These are phyloP conservation scores for Pollimyrus isidori DNA, from an alignment of 2,113 vertebrate species.

Conservation along the genomic window DNA sequence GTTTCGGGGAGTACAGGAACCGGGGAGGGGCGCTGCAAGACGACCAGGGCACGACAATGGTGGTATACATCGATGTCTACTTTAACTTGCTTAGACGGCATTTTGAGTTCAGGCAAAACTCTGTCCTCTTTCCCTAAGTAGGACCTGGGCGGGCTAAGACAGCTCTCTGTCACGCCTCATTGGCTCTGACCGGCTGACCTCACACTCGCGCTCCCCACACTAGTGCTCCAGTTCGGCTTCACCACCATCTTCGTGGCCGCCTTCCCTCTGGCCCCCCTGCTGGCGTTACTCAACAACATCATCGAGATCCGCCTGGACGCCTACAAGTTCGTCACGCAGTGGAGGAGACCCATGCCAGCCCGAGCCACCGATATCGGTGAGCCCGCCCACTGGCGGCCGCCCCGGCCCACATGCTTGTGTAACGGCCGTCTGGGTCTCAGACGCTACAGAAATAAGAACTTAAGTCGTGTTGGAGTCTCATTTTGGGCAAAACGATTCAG, in stretches of 20 bases:
- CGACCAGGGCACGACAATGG: too few species aligned
- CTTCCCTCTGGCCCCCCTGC: constrained; percentile 89
- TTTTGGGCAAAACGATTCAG: neutral
- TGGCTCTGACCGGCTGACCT: neutral
- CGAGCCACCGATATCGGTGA: constrained; percentile 94
- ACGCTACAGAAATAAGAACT: neutral
- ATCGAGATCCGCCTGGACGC: constrained; percentile 97
- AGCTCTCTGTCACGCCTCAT: neutral
- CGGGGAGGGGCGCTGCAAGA: too few species aligned
- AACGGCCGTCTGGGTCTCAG: neutral
- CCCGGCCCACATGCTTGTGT: neutral
- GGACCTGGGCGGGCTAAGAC: neutral
- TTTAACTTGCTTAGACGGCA: neutral
- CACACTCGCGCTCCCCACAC: constrained; percentile 9
- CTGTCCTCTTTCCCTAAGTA: neutral
- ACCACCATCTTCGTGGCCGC: constrained; percentile 98
- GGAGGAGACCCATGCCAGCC: constrained; percentile 91
- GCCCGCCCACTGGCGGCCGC: constrained; percentile 6
- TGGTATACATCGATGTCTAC: neutral
- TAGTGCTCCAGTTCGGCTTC: constrained; percentile 97
- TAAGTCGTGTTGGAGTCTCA: neutral
- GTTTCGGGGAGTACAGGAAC: too few species aligned
- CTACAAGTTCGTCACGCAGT: constrained; percentile 97
- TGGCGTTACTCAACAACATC: constrained; percentile 94
- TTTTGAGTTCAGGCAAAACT: neutral